Conservation (phyloP, 2,888 invertebrate genomes). For the Andrena camellia region DNA sequence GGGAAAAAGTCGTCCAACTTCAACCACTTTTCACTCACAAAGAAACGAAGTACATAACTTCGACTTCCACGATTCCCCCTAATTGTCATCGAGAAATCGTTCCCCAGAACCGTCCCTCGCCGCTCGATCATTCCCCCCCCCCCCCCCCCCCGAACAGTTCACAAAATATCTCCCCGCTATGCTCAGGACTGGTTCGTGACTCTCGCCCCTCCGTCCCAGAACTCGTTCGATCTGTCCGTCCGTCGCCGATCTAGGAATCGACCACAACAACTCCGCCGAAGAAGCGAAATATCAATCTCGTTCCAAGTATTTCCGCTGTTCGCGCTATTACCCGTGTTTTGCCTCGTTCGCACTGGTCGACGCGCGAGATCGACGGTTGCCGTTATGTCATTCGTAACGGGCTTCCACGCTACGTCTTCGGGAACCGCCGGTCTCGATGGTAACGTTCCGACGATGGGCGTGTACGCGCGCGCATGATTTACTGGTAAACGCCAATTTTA, state of each 20-base stretch:
- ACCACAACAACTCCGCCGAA: slow-evolving; percentile 55
- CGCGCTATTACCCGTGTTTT: slow-evolving; percentile 52
- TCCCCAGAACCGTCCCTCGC: slow-evolving; percentile 1
- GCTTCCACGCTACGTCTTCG: slow-evolving; percentile 47
- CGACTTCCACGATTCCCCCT: neutral
- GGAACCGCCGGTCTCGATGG: slow-evolving; percentile 24
- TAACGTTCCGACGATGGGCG: slow-evolving; percentile 50
- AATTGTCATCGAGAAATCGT: neutral
- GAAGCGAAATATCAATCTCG: slow-evolving; percentile 61
- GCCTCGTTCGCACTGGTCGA: slow-evolving; percentile 40
- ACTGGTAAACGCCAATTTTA: slow-evolving; percentile 51
- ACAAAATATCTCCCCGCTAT: neutral
- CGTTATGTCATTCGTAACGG: slow-evolving; percentile 75
- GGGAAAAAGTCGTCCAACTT: too few relatives aligned
- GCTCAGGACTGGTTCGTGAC: neutral
- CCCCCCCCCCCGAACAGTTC: neutral
- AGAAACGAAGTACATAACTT: slow-evolving; percentile 1
- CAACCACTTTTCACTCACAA: too few relatives aligned
- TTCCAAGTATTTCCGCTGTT: slow-evolving; percentile 49
- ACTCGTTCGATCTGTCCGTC: slow-evolving; percentile 22
- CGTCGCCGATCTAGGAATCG: slow-evolving; percentile 40
- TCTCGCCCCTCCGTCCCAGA: slow-evolving; percentile 16
- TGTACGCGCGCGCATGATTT: slow-evolving; percentile 47
- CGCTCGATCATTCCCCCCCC: neutral
- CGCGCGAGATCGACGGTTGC: slow-evolving; percentile 54